Percentiles rank a stretch among this genome's conserved stretches.
Evolutionary conservation across 1,140 invertebrate species (phyloP).

Genomic region (Platyscapa corneri): DNA sequence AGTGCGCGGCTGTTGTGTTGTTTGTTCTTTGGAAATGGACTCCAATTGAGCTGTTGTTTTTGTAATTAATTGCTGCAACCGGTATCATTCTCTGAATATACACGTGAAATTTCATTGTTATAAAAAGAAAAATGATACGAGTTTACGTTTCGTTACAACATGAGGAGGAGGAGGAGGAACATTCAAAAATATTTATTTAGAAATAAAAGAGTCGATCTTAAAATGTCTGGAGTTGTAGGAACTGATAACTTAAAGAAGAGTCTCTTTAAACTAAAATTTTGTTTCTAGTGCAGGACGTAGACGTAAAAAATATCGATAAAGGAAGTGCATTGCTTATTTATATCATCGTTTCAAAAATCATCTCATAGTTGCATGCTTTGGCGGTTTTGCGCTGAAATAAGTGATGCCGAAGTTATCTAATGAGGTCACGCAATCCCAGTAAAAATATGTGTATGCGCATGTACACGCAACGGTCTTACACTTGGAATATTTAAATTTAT

Average conservation of each 20-base stretch:
- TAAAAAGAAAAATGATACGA: background rate
- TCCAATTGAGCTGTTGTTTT: slow-evolving; percentile 14
- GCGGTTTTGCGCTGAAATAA: background rate
- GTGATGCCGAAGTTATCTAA: background rate
- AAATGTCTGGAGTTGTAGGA: no score
- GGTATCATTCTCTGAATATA: slow-evolving; percentile 19
- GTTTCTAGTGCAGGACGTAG: background rate
- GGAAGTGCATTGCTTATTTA: no score
- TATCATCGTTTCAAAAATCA: no score
- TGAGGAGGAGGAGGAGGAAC: background rate
- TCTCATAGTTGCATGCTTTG: background rate
- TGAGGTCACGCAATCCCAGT: background rate
- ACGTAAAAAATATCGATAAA: background rate
- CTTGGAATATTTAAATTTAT: background rate
- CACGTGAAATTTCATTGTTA: background rate
- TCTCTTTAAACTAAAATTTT: no score
- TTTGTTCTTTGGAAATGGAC: slow-evolving; percentile 20
- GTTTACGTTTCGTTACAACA: background rate
- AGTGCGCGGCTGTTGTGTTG: slow-evolving; percentile 42
- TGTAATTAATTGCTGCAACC: slow-evolving; percentile 32
- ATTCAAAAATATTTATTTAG: no score
- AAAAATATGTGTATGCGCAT: background rate
- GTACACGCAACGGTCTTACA: background rate
- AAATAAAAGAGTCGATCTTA: no score
- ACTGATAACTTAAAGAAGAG: no score